phyloP scores from a whole-genome alignment of 2,797 vertebrate species.

The Pangasius larnaudii region DNA sequence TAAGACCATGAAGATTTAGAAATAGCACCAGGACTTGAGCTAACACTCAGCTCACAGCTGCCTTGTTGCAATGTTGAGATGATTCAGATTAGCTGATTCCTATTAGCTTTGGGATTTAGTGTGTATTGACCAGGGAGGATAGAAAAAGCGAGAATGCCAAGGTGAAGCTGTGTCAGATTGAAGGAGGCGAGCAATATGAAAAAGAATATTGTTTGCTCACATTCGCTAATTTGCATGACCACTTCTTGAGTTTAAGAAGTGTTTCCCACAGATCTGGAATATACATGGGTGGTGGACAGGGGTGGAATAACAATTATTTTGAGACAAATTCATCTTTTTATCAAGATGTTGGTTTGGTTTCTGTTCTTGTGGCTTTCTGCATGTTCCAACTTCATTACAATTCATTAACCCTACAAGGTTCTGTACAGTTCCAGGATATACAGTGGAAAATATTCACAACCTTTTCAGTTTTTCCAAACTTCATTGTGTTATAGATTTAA shows the following conservation, averaged over 20 bases:
- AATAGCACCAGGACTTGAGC: background rate
- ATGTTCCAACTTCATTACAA: background rate
- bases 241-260: background rate
- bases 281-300: background rate
- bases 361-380: background rate
- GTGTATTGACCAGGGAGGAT: slow-evolving; percentile 10
- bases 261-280: background rate
- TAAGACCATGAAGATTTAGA: background rate
- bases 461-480: background rate
- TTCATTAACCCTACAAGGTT: background rate
- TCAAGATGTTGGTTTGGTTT: background rate
- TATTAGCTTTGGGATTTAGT: slow-evolving; percentile 19
- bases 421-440: background rate
- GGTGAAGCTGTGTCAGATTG: slow-evolving; percentile 25
- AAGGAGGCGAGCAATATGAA: background rate
- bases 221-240: background rate
- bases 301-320: background rate
- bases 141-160: background rate
- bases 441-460: background rate
- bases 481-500: background rate
- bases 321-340: background rate
- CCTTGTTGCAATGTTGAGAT: slow-evolving; percentile 14
- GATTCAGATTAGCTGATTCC: slow-evolving; percentile 25
- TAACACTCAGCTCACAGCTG: background rate
- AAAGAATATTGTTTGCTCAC: background rate